Percentiles rank a stretch among this genome's conserved stretches.
phyloP scores from a whole-genome alignment of 2,113 vertebrate genomes.

The Pleuronectes platessa region DNA sequence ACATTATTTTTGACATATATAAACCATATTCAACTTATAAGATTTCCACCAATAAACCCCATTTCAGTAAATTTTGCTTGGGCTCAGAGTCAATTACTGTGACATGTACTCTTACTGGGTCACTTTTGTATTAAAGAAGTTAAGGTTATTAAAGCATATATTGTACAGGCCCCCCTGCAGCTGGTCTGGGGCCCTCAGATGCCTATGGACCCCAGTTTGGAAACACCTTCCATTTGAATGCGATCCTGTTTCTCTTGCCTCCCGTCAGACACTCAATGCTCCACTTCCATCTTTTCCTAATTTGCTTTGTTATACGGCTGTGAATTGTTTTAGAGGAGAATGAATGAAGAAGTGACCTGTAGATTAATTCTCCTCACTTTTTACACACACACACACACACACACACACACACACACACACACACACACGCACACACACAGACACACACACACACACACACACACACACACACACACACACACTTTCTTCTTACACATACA shows the following conservation, averaged over 20 bases:
- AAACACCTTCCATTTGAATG: neutral
- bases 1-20: neutral
- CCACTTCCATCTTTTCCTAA: slow-evolving; percentile 4
- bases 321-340: slow-evolving; percentile 32
- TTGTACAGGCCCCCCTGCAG: neutral
- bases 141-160: too few species aligned
- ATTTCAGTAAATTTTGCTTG: neutral
- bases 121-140: neutral
- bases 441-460: slow-evolving; percentile 24
- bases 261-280: neutral
- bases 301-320: slow-evolving; percentile 16
- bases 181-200: neutral
- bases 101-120: too few species aligned
- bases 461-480: slow-evolving; percentile 22
- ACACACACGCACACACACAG: slow-evolving; percentile 14
- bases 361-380: slow-evolving; percentile 24
- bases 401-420: slow-evolving; percentile 4
- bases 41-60: neutral
- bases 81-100: too few species aligned
- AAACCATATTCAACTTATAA: too few species aligned
- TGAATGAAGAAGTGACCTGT: slow-evolving; percentile 42
- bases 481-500: neutral
- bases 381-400: slow-evolving; percentile 14
- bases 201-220: neutral
- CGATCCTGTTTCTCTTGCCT: neutral